Evolutionary conservation across 1,140 invertebrate genomes (phyloP), one percentile per base, ranked within the genome.

Genomic region (Cydia splendana): DNA sequence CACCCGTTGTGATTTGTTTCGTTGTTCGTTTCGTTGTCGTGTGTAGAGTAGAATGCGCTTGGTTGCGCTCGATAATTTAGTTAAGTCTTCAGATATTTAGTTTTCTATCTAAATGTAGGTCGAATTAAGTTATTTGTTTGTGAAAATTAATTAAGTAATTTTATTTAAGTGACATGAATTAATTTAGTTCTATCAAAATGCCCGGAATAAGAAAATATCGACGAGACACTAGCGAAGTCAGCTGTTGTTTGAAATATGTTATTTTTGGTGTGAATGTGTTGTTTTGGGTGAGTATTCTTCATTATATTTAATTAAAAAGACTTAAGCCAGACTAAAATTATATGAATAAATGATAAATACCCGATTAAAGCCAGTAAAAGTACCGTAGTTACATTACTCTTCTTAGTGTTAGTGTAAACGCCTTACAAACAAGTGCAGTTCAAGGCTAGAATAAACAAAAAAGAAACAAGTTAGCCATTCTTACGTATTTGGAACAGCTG

Each of bases 191-290:
- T 1, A 53, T 65, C 74, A 94, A 92, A 86, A 92, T 95, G 89
- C 91, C 93, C 82, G 91, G 88, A 75, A 93, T 95, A 85, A 93
- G 96, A 85, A 97, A 97, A 94, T 96, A 97, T 93, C 94, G 97
- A 89, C 95, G 97, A 86, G 96, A 98, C 92, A 96, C 96, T 79
- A 97, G 96, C 91, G 98, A 99, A 97, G 98, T 99, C 86, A 98
- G 97, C 94, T 98, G 98, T 94, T 99, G 98, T 93, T 95, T 99
- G 71, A 99, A 99, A 94, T 99, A 99, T 94, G 95, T 99, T 89
- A 98, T 99, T 84, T 99, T 99, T 94, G 96, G 97, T 90, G 98
- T 98, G 94, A 99, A 99, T 95, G 98, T 99, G 79, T 94, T 99
- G 83, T 99, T 99, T 95, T 99, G 98, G 98, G 97, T 98, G 93